phyloP scores from a whole-genome alignment of 1,140 invertebrate genomes.

The Micrasema minimum region DNA sequence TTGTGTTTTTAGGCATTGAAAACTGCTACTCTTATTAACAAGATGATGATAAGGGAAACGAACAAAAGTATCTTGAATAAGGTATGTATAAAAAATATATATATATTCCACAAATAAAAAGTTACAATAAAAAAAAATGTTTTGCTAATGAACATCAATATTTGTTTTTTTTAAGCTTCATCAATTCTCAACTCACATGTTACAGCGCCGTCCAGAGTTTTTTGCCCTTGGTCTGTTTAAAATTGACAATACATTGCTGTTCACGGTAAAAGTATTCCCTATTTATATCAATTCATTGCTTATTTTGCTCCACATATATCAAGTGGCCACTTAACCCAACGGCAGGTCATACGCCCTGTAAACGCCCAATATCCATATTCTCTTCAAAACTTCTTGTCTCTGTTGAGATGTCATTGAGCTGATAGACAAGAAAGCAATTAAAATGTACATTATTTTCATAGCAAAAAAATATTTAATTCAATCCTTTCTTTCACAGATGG shows the following conservation, averaged over 20 bases:
- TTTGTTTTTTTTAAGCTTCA: slow-evolving; percentile 19
- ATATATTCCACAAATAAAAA: background rate
- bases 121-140: background rate
- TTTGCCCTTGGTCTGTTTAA: slow-evolving; percentile 18
- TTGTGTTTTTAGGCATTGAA: slow-evolving; percentile 11
- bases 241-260: slow-evolving; percentile 27
- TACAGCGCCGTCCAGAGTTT: slow-evolving; percentile 14
- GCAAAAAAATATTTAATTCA: background rate
- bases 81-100: background rate
- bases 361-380: no score
- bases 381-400: no score
- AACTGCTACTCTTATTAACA: slow-evolving; percentile 16
- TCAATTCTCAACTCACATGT: slow-evolving; percentile 30
- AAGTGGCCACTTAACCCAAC: no score
- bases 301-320: background rate
- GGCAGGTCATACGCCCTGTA: no score
- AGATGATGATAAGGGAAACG: slow-evolving; percentile 33
- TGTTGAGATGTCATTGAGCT: no score
- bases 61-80: slow-evolving; percentile 21
- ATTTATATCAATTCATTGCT: background rate
- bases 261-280: slow-evolving; percentile 7
- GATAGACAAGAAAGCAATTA: background rate
- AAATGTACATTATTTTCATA: background rate
- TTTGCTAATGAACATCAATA: background rate
- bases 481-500: slow-evolving; percentile 22